These are phyloP conservation scores for Cyphomyrmex costatus DNA, from an alignment of 1,140 invertebrate species.

Conservation along the genomic window DNA sequence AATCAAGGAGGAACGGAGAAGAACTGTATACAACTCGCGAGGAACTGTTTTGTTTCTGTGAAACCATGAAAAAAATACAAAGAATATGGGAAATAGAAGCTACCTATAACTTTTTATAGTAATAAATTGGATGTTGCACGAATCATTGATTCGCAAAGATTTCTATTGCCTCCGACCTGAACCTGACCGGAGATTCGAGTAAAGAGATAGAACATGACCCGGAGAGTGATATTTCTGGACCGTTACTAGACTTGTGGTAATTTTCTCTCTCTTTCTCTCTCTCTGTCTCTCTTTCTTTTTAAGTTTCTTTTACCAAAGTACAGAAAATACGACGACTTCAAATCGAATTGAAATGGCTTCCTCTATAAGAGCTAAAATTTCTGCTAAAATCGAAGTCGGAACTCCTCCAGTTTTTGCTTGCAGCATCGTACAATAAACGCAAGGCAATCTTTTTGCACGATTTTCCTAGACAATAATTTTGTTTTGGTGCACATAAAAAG, in stretches of 20 bases:
- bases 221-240: conserved; percentile 13
- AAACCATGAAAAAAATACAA: background rate
- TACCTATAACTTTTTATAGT: background rate
- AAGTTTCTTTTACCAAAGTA: conserved; percentile 8
- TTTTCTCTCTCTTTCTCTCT: conserved; percentile 29
- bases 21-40: background rate
- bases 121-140: background rate
- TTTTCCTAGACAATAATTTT: conserved; percentile 21
- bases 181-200: background rate
- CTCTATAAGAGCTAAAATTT: conserved; percentile 17
- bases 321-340: background rate
- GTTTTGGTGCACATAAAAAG: conserved; percentile 23
- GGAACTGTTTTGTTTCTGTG: background rate
- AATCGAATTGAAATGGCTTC: conserved; percentile 9
- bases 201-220: conserved; percentile 9
- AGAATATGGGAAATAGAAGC: background rate
- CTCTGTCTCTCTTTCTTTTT: background rate
- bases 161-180: background rate
- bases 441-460: conserved; percentile 28
- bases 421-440: background rate
- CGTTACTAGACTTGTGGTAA: conserved; percentile 60
- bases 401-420: background rate
- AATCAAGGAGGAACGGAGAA: conserved; percentile 25
- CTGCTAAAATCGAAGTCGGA: conserved; percentile 12
- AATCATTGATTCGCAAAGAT: conserved; percentile 2